These are phyloP conservation scores for Episyrphus balteatus DNA, from an alignment of 1,140 invertebrate genomes.

Conservation along the genomic window DNA sequence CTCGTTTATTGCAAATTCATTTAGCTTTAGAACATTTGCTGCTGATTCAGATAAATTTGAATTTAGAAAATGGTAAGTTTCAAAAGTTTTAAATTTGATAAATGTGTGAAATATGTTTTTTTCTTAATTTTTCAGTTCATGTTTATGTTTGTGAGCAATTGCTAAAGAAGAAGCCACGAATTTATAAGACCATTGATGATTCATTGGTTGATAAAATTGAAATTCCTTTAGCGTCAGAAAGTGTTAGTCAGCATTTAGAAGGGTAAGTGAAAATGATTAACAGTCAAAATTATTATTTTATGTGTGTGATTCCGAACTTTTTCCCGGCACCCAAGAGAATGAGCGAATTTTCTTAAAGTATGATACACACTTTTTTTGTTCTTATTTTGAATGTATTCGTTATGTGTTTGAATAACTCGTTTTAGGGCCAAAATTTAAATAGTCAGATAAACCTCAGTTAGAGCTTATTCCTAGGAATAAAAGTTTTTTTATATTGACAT, in stretches of 20 bases:
- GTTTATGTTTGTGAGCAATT: conserved; percentile 25
- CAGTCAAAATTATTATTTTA: too few relatives aligned
- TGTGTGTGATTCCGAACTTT: too few relatives aligned
- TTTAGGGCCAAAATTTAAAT: too few relatives aligned
- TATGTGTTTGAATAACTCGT: too few relatives aligned
- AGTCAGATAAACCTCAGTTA: too few relatives aligned
- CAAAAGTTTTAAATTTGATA: neutral
- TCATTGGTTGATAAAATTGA: conserved; percentile 23
- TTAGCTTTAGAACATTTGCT: conserved; percentile 30
- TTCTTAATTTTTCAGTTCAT: conserved; percentile 18
- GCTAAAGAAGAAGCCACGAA: conserved; percentile 14
- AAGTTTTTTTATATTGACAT: too few relatives aligned
- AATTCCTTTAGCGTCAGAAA: conserved; percentile 20
- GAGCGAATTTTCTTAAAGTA: too few relatives aligned
- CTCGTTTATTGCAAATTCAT: conserved; percentile 29
- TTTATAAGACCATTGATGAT: conserved; percentile 20
- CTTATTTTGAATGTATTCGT: too few relatives aligned
- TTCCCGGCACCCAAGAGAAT: too few relatives aligned
- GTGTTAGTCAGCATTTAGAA: conserved; percentile 23
- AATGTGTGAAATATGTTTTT: neutral
- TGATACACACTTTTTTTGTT: too few relatives aligned
- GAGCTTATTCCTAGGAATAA: too few relatives aligned
- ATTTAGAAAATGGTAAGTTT: conserved; percentile 24
- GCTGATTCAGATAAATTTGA: conserved; percentile 32
- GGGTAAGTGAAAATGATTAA: conserved; percentile 7